These are phyloP conservation scores for Odontomachus brunneus DNA, from an alignment of 1,140 invertebrate genomes.

Conservation along the genomic window DNA sequence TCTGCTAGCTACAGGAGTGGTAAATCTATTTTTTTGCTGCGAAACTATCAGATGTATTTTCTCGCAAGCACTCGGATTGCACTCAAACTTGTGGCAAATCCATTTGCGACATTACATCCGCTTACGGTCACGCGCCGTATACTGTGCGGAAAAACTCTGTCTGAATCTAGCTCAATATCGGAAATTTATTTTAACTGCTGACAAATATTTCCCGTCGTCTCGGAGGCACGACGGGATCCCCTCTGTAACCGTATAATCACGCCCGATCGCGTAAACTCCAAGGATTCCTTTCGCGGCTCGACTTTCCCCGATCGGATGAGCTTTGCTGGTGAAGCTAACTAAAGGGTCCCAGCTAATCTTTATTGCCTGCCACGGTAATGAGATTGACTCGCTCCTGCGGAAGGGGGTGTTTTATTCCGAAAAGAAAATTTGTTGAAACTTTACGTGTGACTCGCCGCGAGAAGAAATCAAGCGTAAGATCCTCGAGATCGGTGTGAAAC, in stretches of 20 bases:
- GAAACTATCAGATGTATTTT: neutral
- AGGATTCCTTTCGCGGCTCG: neutral
- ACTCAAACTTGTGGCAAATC: slow-evolving; percentile 28
- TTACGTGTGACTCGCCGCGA: neutral
- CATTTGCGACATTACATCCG: slow-evolving; percentile 33
- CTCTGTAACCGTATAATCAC: slow-evolving; percentile 5
- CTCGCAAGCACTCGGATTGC: neutral
- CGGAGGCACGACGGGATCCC: neutral
- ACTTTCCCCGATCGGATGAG: neutral
- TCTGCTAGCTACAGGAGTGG: neutral
- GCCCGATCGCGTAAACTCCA: neutral
- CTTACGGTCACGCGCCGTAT: neutral
- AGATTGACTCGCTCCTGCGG: neutral
- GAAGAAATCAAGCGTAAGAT: slow-evolving; percentile 7
- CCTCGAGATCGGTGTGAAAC: too few species aligned
- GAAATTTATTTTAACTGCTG: slow-evolving; percentile 23
- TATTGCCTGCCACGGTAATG: neutral
- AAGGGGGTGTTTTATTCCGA: slow-evolving; percentile 14
- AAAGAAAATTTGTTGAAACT: slow-evolving; percentile 26
- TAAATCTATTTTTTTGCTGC: slow-evolving; percentile 11
- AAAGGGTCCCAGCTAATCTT: neutral
- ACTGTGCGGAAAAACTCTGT: slow-evolving; percentile 18
- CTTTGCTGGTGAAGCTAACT: neutral
- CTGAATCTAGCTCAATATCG: neutral
- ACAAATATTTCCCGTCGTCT: slow-evolving; percentile 22